These are phyloP conservation scores for Bembecia ichneumoniformis DNA, from an alignment of 2,888 invertebrate species.

Conservation along the genomic window DNA sequence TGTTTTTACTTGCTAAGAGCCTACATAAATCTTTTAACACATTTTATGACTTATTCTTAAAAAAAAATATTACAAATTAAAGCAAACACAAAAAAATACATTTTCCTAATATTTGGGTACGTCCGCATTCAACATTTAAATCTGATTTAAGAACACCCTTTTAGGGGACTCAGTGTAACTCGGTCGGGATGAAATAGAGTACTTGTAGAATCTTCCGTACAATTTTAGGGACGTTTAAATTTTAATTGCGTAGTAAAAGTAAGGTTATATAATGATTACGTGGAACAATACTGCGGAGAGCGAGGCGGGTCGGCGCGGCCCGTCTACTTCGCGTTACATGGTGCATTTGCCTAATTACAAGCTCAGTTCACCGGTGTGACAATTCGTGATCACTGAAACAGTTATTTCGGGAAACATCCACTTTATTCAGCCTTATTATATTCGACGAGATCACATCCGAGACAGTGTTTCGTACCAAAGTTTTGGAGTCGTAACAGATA, in stretches of 20 bases:
- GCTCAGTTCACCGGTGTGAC: constrained; percentile 57
- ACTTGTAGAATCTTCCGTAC: constrained; percentile 45
- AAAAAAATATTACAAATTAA: too few relatives aligned
- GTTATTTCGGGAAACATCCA: constrained; percentile 44
- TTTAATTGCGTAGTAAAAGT: constrained; percentile 69
- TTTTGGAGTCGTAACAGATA: constrained; percentile 13
- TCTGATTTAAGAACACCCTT: constrained; percentile 37
- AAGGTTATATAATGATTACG: constrained; percentile 66
- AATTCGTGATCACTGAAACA: constrained; percentile 57
- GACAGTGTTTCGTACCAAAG: constrained; percentile 14
- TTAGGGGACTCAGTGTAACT: constrained; percentile 41
- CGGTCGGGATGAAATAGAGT: constrained; percentile 51
- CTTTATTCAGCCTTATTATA: constrained; percentile 31
- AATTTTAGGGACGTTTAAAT: constrained; percentile 66
- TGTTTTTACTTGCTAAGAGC: too few relatives aligned
- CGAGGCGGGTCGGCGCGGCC: constrained; percentile 20
- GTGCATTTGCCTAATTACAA: constrained; percentile 68
- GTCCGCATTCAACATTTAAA: constrained; percentile 24
- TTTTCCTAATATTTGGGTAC: constrained; percentile 14
- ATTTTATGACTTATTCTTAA: too few relatives aligned
- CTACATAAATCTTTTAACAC: too few relatives aligned
- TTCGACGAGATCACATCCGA: constrained; percentile 25
- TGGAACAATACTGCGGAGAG: constrained; percentile 49
- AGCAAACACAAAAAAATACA: too few relatives aligned
- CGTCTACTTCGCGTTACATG: constrained; percentile 47